Conservation (phyloP, 2,888 invertebrate genomes). For the Tanytarsus gracilentus region DNA sequence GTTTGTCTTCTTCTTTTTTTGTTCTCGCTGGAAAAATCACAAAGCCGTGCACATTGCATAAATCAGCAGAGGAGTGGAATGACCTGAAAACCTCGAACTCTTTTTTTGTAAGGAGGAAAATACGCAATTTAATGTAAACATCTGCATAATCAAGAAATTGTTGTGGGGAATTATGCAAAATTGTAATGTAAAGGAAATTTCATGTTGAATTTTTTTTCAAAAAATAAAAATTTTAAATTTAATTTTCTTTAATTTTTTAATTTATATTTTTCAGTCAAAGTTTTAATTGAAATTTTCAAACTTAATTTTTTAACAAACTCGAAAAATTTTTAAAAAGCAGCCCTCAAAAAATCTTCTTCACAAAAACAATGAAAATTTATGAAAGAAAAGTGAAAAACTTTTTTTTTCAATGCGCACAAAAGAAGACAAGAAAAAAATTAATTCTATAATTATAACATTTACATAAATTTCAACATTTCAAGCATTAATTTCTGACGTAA, state of each 20-base stretch:
- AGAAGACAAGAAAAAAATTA: too few relatives aligned
- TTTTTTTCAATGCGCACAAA: too few relatives aligned
- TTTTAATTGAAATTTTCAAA: too few relatives aligned
- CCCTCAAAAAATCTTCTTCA: too few relatives aligned
- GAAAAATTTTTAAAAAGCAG: too few relatives aligned
- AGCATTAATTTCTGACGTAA: constrained; percentile 3
- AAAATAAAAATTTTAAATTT: too few relatives aligned
- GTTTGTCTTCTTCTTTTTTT: background rate
- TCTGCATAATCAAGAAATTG: constrained; percentile 9
- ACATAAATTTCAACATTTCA: background rate
- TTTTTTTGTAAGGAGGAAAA: background rate
- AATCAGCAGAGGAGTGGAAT: constrained; percentile 16
- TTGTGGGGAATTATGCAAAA: background rate
- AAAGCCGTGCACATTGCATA: background rate
- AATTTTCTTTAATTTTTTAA: too few relatives aligned
- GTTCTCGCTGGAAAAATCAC: background rate
- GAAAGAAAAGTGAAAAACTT: too few relatives aligned
- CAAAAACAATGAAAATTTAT: too few relatives aligned
- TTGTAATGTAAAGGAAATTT: background rate
- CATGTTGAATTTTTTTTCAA: too few relatives aligned
- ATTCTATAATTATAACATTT: background rate
- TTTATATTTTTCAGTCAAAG: too few relatives aligned
- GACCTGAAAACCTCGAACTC: constrained; percentile 26
- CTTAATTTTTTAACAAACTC: too few relatives aligned
- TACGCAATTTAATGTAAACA: constrained; percentile 3